These are phyloP conservation scores for Euspilapteryx auroguttella DNA, from an alignment of 2,888 invertebrate genomes.

Conservation along the genomic window DNA sequence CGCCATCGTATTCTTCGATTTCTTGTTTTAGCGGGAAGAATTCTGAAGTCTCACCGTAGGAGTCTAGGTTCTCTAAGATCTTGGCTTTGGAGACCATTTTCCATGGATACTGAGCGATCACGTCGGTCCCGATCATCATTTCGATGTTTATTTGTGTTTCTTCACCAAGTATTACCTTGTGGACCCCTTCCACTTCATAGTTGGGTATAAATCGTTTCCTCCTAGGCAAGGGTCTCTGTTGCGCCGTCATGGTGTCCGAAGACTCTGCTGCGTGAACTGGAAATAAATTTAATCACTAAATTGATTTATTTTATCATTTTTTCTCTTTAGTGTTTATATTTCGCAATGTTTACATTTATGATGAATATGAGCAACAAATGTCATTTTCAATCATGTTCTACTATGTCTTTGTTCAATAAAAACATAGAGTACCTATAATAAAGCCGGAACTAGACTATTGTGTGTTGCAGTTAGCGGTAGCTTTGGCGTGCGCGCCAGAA, in stretches of 20 bases:
- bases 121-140: slow-evolving; percentile 66
- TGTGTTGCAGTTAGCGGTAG: too few relatives aligned
- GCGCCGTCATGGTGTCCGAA: slow-evolving; percentile 12
- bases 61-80: slow-evolving; percentile 64
- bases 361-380: slow-evolving; percentile 4
- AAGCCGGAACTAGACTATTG: too few relatives aligned
- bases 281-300: slow-evolving; percentile 11
- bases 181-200: slow-evolving; percentile 60
- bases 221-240: slow-evolving; percentile 23
- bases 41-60: slow-evolving; percentile 53
- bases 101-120: slow-evolving; percentile 77
- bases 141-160: slow-evolving; percentile 65
- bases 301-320: too few relatives aligned
- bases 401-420: too few relatives aligned
- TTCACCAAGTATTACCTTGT: slow-evolving; percentile 50
- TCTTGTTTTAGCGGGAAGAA: slow-evolving; percentile 30
- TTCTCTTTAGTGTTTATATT: too few relatives aligned
- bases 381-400: too few relatives aligned
- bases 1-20: slow-evolving; percentile 32
- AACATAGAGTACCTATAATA: too few relatives aligned
- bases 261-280: slow-evolving; percentile 16
- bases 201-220: slow-evolving; percentile 46
- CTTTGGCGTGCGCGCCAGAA: too few relatives aligned
- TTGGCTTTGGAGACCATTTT: slow-evolving; percentile 63
- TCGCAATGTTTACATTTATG: slow-evolving; percentile 3